phyloP scores from a whole-genome alignment of 35 echinoderm and acorn worm species.

The Apostichopus californicus region DNA sequence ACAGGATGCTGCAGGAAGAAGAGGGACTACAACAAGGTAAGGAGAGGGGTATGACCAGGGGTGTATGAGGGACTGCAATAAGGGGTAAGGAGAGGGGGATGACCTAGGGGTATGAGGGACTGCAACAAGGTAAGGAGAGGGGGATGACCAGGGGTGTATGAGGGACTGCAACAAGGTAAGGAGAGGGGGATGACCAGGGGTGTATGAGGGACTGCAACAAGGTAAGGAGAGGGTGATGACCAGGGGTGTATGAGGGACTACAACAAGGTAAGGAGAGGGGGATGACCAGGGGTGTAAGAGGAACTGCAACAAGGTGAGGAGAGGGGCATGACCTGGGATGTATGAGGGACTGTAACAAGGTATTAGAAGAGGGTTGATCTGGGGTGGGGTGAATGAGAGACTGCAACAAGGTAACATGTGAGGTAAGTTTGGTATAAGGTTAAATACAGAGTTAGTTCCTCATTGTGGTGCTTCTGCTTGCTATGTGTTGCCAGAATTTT shows the following conservation, averaged over 20 bases:
- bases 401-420: not conserved
- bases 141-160: too few relatives aligned
- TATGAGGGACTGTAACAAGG: not conserved
- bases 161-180: too few relatives aligned
- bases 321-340: not conserved
- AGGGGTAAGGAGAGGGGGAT: not conserved
- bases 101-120: too few relatives aligned
- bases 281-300: too few relatives aligned
- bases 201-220: not conserved
- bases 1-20: conserved; percentile 42
- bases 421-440: too few relatives aligned
- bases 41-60: too few relatives aligned
- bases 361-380: too few relatives aligned
- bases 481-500: too few relatives aligned
- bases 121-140: not conserved
- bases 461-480: too few relatives aligned
- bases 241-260: not conserved
- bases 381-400: not conserved
- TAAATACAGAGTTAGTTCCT: too few relatives aligned
- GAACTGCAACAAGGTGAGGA: not conserved
- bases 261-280: not conserved
- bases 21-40: not conserved
- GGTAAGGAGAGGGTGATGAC: not conserved
- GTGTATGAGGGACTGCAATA: not conserved
- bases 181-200: too few relatives aligned